Evolutionary conservation across 2,113 vertebrate genomes (phyloP), one percentile per base, ranked within the genome.

Genomic region (Cottus gobio): DNA sequence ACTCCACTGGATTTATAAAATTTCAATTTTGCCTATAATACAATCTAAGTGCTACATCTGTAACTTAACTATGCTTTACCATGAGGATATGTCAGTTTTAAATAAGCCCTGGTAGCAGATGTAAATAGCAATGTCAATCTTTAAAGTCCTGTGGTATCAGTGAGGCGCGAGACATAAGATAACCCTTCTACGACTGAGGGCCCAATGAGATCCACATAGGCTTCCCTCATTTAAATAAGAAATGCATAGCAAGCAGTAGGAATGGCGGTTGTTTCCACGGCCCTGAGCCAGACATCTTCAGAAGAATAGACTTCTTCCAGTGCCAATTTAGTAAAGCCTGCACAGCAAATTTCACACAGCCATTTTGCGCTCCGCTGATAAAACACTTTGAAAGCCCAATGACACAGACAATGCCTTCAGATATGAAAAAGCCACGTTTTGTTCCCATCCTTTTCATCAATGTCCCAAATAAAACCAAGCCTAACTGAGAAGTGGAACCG

Each of bases 271-370:
- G 86, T n/a, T 83, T 78, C 79, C 56, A 79, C 39, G 26, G 80
- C 91, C 88, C 72, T 88, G 72, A 93, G 92, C 87, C 83, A 91
- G 79, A 91, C 85, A 86, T 90, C 83, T 80, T 64, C 73, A 90
- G 79, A 93, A 93, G 91, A 93, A 92, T 80, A 84, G 77, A 85
- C 78, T 80, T 77, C 81, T 82, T 83, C 82, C 39, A 57, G 70
- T 82, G 78, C 80, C 90, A 85, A 86, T 87, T 86, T 71, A 82
- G 79, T 75, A 88, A 90, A 92, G 89, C 84, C 90, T 79, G 86
- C 89, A 30, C 92, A 86, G 89, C 85, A 92, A 89, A 92, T 93
- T 93, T 91, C 90, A 87, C 89, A 90, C 89, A 84, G 80, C 73
- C 79, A 77, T 87, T 92, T 93, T 93, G 90, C 39, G 76, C 86